Conservation (phyloP, 2,888 invertebrate species). For the Apocheima hispidaria region DNA sequence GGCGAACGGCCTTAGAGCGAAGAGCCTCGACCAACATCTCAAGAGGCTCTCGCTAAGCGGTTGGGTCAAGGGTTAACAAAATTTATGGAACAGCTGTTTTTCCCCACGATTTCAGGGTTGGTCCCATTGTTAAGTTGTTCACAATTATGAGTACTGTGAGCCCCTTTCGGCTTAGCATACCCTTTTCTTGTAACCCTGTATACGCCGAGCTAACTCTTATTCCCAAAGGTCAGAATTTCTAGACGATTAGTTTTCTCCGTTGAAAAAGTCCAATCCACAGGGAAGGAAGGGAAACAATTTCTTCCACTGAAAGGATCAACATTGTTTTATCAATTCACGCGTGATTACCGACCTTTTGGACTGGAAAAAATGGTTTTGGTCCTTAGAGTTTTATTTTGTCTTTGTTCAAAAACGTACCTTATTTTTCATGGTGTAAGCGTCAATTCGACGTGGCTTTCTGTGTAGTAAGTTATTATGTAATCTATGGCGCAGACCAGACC, state of each 20-base stretch:
- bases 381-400: neutral
- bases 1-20: too few relatives aligned
- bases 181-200: too few relatives aligned
- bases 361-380: constrained; percentile 20
- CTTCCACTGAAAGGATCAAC: constrained; percentile 16
- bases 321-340: constrained; percentile 30
- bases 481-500: neutral
- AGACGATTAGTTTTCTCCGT: constrained; percentile 19
- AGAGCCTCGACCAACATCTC: too few relatives aligned
- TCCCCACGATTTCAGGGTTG: too few relatives aligned
- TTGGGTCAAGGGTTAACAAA: too few relatives aligned
- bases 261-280: constrained; percentile 12
- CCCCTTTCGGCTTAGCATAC: too few relatives aligned
- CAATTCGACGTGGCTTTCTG: neutral
- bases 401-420: constrained; percentile 3
- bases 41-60: too few relatives aligned
- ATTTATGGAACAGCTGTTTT: too few relatives aligned
- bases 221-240: constrained; percentile 20
- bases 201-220: constrained; percentile 9
- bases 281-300: constrained; percentile 10
- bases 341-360: constrained; percentile 18
- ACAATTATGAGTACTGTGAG: too few relatives aligned
- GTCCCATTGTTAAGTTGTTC: too few relatives aligned
- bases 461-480: neutral
- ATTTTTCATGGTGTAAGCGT: neutral